Base-by-base conservation (phyloP, 2,797 vertebrate genomes). In the Myotis findleyi region DNA sequence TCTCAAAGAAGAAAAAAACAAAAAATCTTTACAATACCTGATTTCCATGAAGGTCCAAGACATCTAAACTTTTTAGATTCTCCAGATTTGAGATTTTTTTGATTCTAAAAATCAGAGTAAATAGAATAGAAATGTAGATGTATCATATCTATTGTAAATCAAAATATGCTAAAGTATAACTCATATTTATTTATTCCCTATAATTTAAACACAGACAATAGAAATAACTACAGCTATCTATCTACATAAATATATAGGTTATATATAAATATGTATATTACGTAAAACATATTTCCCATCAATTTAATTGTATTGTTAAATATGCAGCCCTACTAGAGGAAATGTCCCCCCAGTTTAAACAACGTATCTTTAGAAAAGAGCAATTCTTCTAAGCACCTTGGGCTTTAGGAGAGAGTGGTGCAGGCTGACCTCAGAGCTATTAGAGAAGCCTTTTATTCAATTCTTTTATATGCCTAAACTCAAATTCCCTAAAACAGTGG, bases 1-100 rank as follows among this genome's bases (percentile, higher is more conserved):
- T 89, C 87, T 55, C 36, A 68, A 47, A 89, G 77, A 33, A 76
- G 13, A 77, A 84, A 77, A 9, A 47, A 62, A 79, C 20, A 20
- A 86, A 95, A 89, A 20, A 20, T 30, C 10, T 93, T 80, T 83
- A 87, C 9, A 62, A 87, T 98, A 99, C 99, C 99, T 99, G 99
- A 98, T 99, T 99, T 96, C 99, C 99, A 96, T 99, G 99, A 76
- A 99, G 98, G 97, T 99, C 99, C 98, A 99, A 98, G 77, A 99
- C 98, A 96, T 99, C 99, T 41, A 99, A 99, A 96, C 98, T 99
- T 97, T 98, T 98, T 91, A 99, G 98, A 83, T 96, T 98, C 77
- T 99, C 99, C 97, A 99, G 96, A 97, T 99, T 98, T 95, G 98
- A 98, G 87, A 99, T 99, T 96, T 98, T 99, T 97, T 98, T 98